Base-by-base conservation (phyloP, 2,797 vertebrate genomes). In the Lophotriccus pileatus region DNA sequence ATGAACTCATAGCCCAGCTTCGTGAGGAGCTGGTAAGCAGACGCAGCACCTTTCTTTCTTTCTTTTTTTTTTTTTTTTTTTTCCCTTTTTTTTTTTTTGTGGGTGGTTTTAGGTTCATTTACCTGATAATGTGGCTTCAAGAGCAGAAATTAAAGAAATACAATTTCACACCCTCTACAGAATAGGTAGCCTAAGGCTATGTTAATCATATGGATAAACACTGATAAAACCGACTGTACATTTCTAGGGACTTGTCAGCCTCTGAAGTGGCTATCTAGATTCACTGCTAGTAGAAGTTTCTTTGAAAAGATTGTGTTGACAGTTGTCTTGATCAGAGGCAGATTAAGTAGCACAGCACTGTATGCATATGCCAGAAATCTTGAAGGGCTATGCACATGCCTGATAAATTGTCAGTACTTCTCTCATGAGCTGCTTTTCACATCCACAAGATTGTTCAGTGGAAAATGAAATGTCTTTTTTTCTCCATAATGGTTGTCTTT, bases 21-120 rank as follows among this genome's bases (percentile, higher is more conserved):
- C 99, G 98, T 78, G 98, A 98, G 93, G 99, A 99, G 96, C 98
- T 99, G 99, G 99, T 99, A 98, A 98, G 98, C 94, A 72, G 72
- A 22, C 78, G 28, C 25, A 89, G 15, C 36, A 53, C 10, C 68
- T 7, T 47, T 23, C 23, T 18, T 56, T 59, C 52, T 36, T 46
- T 79, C 25, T 8, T 0, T 19, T 18, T 52, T 56, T 52, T 81
- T 28, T 8, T 0, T 15, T 18, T 56, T 53, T 55, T n/a, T n/a
- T n/a, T n/a, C n/a, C n/a, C n/a, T n/a, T 36, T 46, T 79, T 28
- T 8, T 0, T 19, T 18, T 52, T 56, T 52, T 36, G 22, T 55
- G 28, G 12, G 20, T 59, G 27, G 7, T 47, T 87, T 76, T 72
- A 39, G 10, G 32, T 75, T 70, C 20, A 10, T 91, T 84, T 89